Evolutionary conservation across 30 jellyfish, hydroid and myxozoan species (phyloP), one percentile per base, ranked within the genome.

Genomic region (Nemopilema nomurai): DNA sequence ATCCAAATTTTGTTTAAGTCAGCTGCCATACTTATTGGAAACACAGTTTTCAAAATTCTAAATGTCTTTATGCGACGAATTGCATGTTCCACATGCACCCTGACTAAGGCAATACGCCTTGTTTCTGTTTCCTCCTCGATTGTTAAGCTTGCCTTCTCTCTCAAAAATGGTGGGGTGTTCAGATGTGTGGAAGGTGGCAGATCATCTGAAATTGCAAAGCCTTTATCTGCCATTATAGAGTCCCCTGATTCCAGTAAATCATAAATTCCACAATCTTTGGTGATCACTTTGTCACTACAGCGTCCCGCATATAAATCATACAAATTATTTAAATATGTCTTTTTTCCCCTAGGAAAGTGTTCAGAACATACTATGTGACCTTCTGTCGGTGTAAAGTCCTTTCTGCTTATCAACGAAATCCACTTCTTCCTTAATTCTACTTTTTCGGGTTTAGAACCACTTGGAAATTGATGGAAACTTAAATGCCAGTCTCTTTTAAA

Each of bases 41-140:
- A 65, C 28, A 57, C 24, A 32, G 71, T 69, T 74, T 62, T 24
- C 62, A 74, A 29, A 20, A 79, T 69, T 66, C 85, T 62, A 72
- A 77, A 71, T 24, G 62, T 75, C 62, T 89, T 89, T 27, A 81
- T 82, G 22, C 94, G 77, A 49, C 86, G 52, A 28, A 89, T 80
- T 18, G 90, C 90, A 20, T 95, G 67, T 49, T 89, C 94, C 20
- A 82, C 97, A 80, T 81, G 90, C 19, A 81, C 93, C 63, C 94
- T 49, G n/a, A 89, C 93, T 18, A 86, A 70, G 21, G 97, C 97
- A 77, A 70, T 79, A 18, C 76, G 49, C 63, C 92, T 79, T 50
- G 97, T 82, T 74, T 81, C 80, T 51, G 53, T n/a, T 52, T 82
- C 94, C 65, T 89, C 90, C 41, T 64, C 86, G 18, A 81, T 31